Evolutionary conservation across 1,140 invertebrate species (phyloP), one percentile per base, ranked within the genome.

Genomic region (Penaeus indicus): DNA sequence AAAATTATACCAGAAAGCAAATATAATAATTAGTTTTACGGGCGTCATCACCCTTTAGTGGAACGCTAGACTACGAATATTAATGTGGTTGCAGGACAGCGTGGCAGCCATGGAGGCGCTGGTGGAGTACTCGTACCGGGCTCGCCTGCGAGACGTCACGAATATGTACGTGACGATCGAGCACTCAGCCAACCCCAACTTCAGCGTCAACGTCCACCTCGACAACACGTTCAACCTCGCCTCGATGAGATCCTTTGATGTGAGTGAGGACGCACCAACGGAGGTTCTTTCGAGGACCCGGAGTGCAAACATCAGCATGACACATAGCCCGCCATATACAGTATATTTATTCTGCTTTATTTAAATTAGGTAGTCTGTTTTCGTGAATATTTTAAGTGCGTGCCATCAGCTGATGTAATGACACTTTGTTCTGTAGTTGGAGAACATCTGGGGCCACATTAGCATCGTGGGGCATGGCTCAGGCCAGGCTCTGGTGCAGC

Each of bases 71-170:
- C 64, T 67, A 22, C n/a, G 27, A 60, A 42, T 16, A 42, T 32
- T 77, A 54, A 38, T 25, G 42, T 25, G 38, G 22, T 63, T 63
- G 19, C 82, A 91, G 91, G 95, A 95, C 91, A 94, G 95, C 0
- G 91, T 94, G 80, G 92, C 94, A 22, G 95, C 95, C 10, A 92
- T 95, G 90, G 93, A 95, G 92, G 95, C 95, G 4, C 91, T 95
- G 86, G 94, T 93, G 8, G 93, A 94, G 89, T 95, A 94, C 91
- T 94, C 95, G 0, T 94, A 94, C 91, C 91, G 94, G 67, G 94
- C 95, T 25, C 92, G 94, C 54, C 92, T 95, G 42, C 91, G 95
- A 32, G 94, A 94, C 79, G 93, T 95, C 63, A 95, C 94, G 77
- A 92, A 94, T 64, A 93, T 95, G 91, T 91, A 92, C 69, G 91